These are phyloP conservation scores for Pardalotus punctatus DNA, from an alignment of 2,113 vertebrate species.

Conservation along the genomic window DNA sequence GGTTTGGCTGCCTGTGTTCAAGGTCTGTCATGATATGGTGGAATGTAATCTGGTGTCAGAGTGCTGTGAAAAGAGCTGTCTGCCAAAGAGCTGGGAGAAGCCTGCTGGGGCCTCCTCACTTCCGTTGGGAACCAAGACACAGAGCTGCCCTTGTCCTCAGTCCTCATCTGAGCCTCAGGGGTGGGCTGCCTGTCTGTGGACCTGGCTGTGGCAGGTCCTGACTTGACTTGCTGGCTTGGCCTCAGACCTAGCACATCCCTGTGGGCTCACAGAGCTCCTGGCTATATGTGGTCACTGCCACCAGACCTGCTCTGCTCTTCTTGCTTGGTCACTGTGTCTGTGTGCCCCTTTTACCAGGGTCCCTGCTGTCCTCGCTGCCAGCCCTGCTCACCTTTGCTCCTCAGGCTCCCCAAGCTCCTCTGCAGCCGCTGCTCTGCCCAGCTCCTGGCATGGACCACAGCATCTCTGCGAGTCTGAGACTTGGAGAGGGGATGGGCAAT, in stretches of 20 bases:
- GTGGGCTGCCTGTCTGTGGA: background rate
- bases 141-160: background rate
- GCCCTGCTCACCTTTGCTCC: background rate
- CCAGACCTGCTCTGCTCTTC: background rate
- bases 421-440: background rate
- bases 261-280: background rate
- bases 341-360: background rate
- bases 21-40: background rate
- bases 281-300: background rate
- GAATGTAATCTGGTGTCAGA: background rate
- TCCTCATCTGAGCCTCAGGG: background rate
- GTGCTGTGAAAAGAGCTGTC: background rate
- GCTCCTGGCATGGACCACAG: accelerated
- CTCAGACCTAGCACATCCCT: background rate
- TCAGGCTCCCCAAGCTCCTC: background rate
- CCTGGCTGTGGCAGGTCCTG: background rate
- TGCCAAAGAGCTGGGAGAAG: background rate
- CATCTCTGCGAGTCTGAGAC: background rate
- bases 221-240: background rate
- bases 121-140: background rate
- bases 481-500: background rate
- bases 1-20: background rate
- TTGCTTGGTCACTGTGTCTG: background rate
- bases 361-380: background rate
- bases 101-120: background rate